phyloP scores from a whole-genome alignment of 2,113 vertebrate genomes.

The Cheirogaleus medius region DNA sequence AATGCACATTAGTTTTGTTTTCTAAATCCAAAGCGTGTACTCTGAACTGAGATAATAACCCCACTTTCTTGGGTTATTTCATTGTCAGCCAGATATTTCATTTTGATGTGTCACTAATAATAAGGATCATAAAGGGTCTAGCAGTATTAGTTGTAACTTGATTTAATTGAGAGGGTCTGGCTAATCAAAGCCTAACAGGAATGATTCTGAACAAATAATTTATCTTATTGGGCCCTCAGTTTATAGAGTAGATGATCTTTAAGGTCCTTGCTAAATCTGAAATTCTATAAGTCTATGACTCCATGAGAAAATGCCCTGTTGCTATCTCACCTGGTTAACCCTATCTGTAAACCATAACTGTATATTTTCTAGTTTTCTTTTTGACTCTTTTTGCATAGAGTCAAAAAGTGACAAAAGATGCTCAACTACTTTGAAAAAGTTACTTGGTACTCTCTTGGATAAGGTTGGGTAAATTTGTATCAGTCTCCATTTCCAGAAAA shows the following conservation, averaged over 20 bases:
- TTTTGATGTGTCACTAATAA: not conserved
- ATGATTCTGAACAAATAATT: not conserved
- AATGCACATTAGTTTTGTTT: not conserved
- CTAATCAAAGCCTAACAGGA: not conserved
- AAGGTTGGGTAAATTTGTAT: constrained; percentile 13
- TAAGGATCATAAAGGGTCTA: not conserved
- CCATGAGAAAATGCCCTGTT: not conserved
- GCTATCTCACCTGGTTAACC: not conserved
- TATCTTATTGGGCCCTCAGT: not conserved
- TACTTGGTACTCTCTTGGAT: constrained; percentile 39
- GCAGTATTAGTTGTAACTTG: not conserved
- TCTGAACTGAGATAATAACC: not conserved
- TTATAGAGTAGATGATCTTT: not conserved
- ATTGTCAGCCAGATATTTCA: not conserved
- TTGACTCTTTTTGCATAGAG: no score
- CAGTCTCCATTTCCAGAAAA: constrained; percentile 66
- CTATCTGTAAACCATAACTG: not conserved
- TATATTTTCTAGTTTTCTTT: constrained; percentile 53
- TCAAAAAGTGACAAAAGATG: constrained; percentile 42
- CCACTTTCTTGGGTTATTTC: not conserved
- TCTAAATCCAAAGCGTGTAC: not conserved
- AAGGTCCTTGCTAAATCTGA: not conserved
- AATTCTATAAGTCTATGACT: not conserved
- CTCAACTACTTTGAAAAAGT: constrained; percentile 36
- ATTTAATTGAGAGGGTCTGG: not conserved